Percentiles rank a stretch among this genome's conserved stretches.
phyloP scores from a whole-genome alignment of 2,888 invertebrate species.

The Apamea anceps region DNA sequence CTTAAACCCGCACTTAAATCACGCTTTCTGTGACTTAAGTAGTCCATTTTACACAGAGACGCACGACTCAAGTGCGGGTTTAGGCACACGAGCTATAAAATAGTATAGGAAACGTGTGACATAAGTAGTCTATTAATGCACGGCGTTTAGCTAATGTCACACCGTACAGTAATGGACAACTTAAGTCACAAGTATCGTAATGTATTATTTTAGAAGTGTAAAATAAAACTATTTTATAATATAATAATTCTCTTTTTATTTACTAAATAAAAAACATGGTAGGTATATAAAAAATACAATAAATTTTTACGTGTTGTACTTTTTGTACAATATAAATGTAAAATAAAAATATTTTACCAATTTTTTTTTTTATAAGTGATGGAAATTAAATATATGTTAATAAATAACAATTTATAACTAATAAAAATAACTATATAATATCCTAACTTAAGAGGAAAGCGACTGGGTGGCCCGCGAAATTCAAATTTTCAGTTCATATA shows the following conservation, averaged over 20 bases:
- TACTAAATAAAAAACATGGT: constrained; percentile 10
- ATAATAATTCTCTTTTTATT: constrained; percentile 29
- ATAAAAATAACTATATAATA: not conserved
- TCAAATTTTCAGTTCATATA: not conserved
- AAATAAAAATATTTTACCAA: not conserved
- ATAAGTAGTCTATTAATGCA: too few species aligned
- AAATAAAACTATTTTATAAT: constrained; percentile 31
- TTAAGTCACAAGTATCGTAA: not conserved
- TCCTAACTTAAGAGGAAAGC: not conserved
- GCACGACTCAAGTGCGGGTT: too few species aligned
- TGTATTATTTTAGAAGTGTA: not conserved
- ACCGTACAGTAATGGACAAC: too few species aligned
- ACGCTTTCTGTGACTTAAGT: too few species aligned
- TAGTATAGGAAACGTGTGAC: too few species aligned
- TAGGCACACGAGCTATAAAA: too few species aligned
- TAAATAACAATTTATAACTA: not conserved
- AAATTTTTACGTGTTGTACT: not conserved
- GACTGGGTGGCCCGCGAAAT: too few species aligned
- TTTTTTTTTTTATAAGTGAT: not conserved
- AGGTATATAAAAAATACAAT: constrained; percentile 14
- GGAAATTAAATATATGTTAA: not conserved
- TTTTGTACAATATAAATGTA: not conserved
- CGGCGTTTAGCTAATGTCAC: too few species aligned
- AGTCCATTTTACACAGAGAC: too few species aligned
- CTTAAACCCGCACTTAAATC: too few species aligned